A percentile compares a stretch with the other conserved stretches of the same genome.
Evolutionary conservation across 2,888 invertebrate species (phyloP).

Genomic region (Ornithoptera priamus): DNA sequence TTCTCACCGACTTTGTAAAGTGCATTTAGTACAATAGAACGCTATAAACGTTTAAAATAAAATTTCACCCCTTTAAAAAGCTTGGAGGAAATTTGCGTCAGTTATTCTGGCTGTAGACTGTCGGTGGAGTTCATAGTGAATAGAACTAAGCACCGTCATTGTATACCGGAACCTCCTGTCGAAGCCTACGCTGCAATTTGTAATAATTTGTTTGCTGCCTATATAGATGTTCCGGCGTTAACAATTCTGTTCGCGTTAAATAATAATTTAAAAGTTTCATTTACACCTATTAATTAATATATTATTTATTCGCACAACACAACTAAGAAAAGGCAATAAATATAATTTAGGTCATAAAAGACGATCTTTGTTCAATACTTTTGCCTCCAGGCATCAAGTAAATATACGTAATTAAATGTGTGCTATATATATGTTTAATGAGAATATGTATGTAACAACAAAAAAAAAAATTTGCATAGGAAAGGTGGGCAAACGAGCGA

Average conservation of each 20-base stretch:
- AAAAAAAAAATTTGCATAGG: too few species aligned
- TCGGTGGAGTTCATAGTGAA: constrained; percentile 6
- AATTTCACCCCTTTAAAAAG: neutral
- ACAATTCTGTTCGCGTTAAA: neutral
- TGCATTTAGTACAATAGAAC: neutral
- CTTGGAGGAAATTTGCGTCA: constrained; percentile 1
- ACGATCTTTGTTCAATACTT: too few species aligned
- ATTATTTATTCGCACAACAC: too few species aligned
- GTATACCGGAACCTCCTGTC: constrained; percentile 41
- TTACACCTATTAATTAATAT: neutral
- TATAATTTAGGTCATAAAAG: too few species aligned
- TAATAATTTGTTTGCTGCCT: constrained; percentile 53
- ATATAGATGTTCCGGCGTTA: neutral
- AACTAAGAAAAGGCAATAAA: too few species aligned
- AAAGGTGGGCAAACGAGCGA: too few species aligned
- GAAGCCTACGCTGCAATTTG: constrained; percentile 44
- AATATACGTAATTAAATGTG: too few species aligned
- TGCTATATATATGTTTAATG: too few species aligned
- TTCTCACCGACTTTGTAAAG: neutral
- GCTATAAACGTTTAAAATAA: constrained; percentile 5
- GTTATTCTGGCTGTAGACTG: neutral
- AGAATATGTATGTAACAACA: too few species aligned
- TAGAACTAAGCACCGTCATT: constrained; percentile 33
- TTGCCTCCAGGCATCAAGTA: too few species aligned
- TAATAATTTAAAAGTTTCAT: neutral